Conservation (phyloP, 1,140 invertebrate genomes). For the Belonocnema kinseyi region DNA sequence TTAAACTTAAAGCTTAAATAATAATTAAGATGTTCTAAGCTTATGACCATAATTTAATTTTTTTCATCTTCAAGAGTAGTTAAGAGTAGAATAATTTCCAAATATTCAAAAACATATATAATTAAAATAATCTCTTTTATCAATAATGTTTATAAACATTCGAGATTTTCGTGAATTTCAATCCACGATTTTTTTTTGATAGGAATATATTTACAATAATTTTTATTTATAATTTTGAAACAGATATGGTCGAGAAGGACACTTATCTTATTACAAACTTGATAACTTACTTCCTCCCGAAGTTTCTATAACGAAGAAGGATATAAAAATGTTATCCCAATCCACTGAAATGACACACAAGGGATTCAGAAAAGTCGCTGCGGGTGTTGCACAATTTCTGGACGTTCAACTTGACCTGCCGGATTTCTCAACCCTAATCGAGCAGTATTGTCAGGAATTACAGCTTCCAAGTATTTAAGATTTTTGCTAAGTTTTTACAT, state of each 20-base stretch:
- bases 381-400: slow-evolving; percentile 70
- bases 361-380: slow-evolving; percentile 60
- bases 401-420: slow-evolving; percentile 69
- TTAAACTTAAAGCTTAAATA: no score
- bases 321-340: slow-evolving; percentile 58
- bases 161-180: no score
- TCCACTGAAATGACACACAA: slow-evolving; percentile 66
- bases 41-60: no score
- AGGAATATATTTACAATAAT: no score
- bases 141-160: no score
- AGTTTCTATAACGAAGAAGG: slow-evolving; percentile 60
- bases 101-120: no score
- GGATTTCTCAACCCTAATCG: slow-evolving; percentile 71
- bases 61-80: no score
- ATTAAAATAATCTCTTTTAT: no score
- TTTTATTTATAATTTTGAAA: not conserved
- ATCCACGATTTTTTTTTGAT: no score
- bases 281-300: slow-evolving; percentile 77
- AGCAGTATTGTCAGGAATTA: slow-evolving; percentile 77
- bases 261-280: slow-evolving; percentile 76
- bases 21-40: no score
- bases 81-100: no score
- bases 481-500: slow-evolving; percentile 29
- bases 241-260: slow-evolving; percentile 77
- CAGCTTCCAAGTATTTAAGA: slow-evolving; percentile 73